A percentile compares a stretch with the other conserved stretches of the same genome.
phyloP scores from a whole-genome alignment of 1,140 invertebrate species.

The Conus betulinus region DNA sequence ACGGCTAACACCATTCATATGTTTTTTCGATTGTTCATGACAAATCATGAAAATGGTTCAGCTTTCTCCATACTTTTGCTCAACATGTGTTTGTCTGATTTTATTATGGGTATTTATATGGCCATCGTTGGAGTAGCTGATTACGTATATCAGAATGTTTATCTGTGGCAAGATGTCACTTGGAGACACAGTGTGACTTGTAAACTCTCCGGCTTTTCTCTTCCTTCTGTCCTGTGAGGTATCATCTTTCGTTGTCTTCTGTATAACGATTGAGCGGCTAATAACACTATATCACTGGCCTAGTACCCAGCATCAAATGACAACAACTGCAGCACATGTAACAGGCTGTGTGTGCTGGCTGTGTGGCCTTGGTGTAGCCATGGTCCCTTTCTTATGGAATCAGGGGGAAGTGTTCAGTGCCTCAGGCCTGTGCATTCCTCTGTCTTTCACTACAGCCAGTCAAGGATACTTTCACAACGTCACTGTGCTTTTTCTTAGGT shows the following conservation, averaged over 20 bases:
- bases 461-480: not conserved
- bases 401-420: not conserved
- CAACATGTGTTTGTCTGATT: too few species aligned
- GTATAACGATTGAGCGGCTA: not conserved
- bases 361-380: not conserved
- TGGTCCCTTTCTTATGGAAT: not conserved
- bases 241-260: not conserved
- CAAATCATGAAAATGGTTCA: too few species aligned
- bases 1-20: too few species aligned
- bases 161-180: not conserved
- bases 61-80: too few species aligned
- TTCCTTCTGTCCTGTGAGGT: not conserved
- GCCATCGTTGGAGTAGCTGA: too few species aligned
- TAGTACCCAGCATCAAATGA: not conserved
- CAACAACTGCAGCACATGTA: not conserved
- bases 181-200: slow-evolving; percentile 12
- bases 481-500: not conserved
- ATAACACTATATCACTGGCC: too few species aligned
- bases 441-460: not conserved
- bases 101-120: too few species aligned
- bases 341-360: not conserved
- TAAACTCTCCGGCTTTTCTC: slow-evolving; percentile 3
- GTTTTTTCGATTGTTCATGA: too few species aligned
- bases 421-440: not conserved
- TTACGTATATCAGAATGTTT: too few species aligned